Conservation (phyloP, 2,113 vertebrate species). For the Macaca fascicularis region T2T-MFA8v1.1 NC_088381.1:45442501-45443000, state of each 20-base stretch:
- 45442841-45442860: background rate
- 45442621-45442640: fast-evolving
- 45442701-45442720: background rate
- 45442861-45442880: background rate
- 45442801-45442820: background rate
- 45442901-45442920: background rate
- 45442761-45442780: background rate
- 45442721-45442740: background rate
- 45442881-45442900: background rate
- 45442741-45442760: background rate
- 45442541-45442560: background rate
- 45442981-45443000: background rate
- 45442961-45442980: fast-evolving
- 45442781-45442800: fast-evolving
- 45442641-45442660: fast-evolving
- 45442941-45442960: background rate
- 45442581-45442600: background rate
- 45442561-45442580: background rate
- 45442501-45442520: background rate
- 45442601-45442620: background rate
- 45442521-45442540: background rate
- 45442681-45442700: background rate
- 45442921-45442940: background rate
- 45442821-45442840: background rate
- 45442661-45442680: too few relatives aligned